Base-by-base conservation (phyloP, 2,888 invertebrate species). In the Melolontha melolontha region DNA sequence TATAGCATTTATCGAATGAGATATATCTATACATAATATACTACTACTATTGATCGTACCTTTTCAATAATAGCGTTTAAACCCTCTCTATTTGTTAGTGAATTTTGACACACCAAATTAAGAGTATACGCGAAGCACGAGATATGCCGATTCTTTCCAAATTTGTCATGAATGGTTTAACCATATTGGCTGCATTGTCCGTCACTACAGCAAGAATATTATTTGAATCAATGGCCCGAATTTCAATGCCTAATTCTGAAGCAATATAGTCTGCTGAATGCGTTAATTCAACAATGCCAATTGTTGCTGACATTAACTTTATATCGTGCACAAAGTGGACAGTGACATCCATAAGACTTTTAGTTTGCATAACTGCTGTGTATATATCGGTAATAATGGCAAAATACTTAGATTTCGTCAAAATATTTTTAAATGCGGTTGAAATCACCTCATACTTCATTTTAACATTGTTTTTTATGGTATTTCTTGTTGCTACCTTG, bases 201-300 rank as follows among this genome's bases (percentile, higher is more conserved):
- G 52, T 22, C 34, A 52, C 52, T 52, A 52, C 52, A 10, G 52
- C 22, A 52, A 52, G 22, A n/a, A 52, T 17, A 52, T 52, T 17
- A 52, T 52, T 52, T 29, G 52, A 27, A 52, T 52, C 52, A 52
- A 52, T 52, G 1, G 4, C 22, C 52, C 52, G 7, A 52, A 22
- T 52, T 16, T 16, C 52, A 17, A 52, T 2, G n/a, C 12, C 27
- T 52, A 52, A 52, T 17, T 52, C 22, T 12, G 12, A 52, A 52
- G 11, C 52, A 52, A 52, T 52, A 52, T 2, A 52, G 17, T 52
- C 52, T 17, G 17, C 2, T 12, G 52, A 17, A 17, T 52, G 34
- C 17, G 34, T 29, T 22, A 52, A 52, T 17, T 22, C 52, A 27
- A 29, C 22, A 52, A 52, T 34, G 34, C 22, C 27, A 52, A 52